Evolutionary conservation across 2,113 vertebrate genomes (phyloP).

Genomic region (Macquaria australasica): DNA sequence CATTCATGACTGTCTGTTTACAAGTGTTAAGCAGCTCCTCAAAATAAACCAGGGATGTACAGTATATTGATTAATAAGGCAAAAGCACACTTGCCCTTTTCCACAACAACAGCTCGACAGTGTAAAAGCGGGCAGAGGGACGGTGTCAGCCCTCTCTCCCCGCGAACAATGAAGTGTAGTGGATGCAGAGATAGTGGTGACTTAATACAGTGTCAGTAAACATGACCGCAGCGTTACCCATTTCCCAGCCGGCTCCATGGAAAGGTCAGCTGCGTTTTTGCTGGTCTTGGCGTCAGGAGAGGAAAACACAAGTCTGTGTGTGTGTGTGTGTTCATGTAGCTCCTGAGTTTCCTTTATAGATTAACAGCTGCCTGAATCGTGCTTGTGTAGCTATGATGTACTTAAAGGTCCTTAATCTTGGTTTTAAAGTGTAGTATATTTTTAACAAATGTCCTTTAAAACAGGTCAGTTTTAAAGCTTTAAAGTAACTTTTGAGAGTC

Average conservation of each 20-base stretch:
- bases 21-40: slow-evolving; percentile 36
- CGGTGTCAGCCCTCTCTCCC: slow-evolving; percentile 5
- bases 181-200: slow-evolving; percentile 34
- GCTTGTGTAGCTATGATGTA: background rate
- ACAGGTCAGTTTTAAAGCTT: background rate
- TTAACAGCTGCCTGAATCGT: background rate
- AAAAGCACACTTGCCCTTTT: slow-evolving; percentile 38
- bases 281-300: slow-evolving; percentile 34
- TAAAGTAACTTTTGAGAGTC: background rate
- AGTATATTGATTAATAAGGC: slow-evolving; percentile 54
- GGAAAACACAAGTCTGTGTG: slow-evolving; percentile 28
- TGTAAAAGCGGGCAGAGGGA: background rate
- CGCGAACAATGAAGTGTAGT: slow-evolving; percentile 10
- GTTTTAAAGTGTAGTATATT: background rate
- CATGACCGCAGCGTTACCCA: slow-evolving; percentile 55
- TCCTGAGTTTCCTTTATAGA: background rate
- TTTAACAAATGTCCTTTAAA: background rate
- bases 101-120: slow-evolving; percentile 9
- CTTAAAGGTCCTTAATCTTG: background rate
- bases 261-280: slow-evolving; percentile 73
- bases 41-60: slow-evolving; percentile 47
- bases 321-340: background rate
- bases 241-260: slow-evolving; percentile 64
- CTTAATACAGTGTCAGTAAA: slow-evolving; percentile 60
- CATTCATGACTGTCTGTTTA: slow-evolving; percentile 49